Evolutionary conservation across 2,888 invertebrate genomes (phyloP), one percentile per base, ranked within the genome.

Genomic region (Mongoloraphidia duomilia): DNA sequence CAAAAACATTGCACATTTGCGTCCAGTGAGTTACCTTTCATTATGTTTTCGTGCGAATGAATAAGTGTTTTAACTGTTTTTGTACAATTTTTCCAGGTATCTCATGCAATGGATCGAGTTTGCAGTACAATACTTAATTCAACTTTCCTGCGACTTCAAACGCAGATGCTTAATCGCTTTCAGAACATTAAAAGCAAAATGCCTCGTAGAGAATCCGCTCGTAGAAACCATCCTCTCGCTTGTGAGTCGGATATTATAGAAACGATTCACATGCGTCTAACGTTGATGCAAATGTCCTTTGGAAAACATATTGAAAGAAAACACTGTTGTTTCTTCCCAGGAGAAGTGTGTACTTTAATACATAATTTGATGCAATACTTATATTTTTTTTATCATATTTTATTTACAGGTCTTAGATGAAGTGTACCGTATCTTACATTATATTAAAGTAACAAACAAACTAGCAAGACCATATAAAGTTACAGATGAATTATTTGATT

Each of bases 291-390:
- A 69, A 93, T 93, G 92, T 86, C 91, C 14, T 91, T 92, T 71
- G 90, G 90, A 46, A 93, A 93, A 69, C 92, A 93, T 65, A 92
- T 94, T 63, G 92, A 93, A 65, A 77, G 88, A 59, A 89, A 87
- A 63, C 86, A 92, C 63, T 90, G 90, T 65, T 93, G 92, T 69
- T 94, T 94, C 68, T 93, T 94, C 63, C 90, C 93, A 43, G 93
- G 93, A 67, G 91, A 90, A 76, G 89, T 89, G 72, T 74, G 68
- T 65, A 47, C 26, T 26, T 6, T n/a, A 1, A 14, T 14, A 13
- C 12, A 26, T 9, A 42, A 13, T n/a, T 26, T 26, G 17, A 42
- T 42, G 2, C 26, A 6, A 5, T 38, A n/a, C 9, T 4, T 38
- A 38, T 12, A 12, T 38, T 38, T 38, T 38, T 26, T 26, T 26